Evolutionary conservation across 1,140 invertebrate genomes (phyloP), one percentile per base, ranked within the genome.

Genomic region (Cheumatopsyche charites): DNA sequence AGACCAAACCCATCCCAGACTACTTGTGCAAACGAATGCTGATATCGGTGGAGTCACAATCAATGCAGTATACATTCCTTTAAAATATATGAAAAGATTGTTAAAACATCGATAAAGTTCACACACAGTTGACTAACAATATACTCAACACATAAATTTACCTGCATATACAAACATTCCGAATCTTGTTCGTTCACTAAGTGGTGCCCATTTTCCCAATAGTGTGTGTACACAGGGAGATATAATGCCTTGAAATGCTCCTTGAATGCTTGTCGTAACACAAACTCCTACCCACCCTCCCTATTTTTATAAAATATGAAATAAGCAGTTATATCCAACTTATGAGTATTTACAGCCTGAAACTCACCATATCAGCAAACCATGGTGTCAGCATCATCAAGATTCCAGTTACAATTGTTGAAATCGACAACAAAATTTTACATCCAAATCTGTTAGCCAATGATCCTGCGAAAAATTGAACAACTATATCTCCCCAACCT

Each of bases 381-480:
- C 17, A 68, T 55, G 66, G 47, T 17, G 49, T 29, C 25, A 52
- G 25, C 45, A 68, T 55, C 47, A 68, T 42, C 26, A 68, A 26
- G 0, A 68, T 2, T 36, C 47, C 45, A 55, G 66, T 55, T 12
- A 52, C 25, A 36, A 26, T 12, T n/a, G 15, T 36, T 13, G 47
- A 55, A 21, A 29, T 4, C 5, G 26, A 15, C 47, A 94, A 82
- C 9, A 92, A 82, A 13, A 79, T 80, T 77, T 89, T 87, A 0
- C 88, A 83, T 5, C 91, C 90, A 63, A 87, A 88, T 7, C 80
- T 85, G 67, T 88, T 85, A 1, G 87, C 87, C 0, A 92, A 72
- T 70, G 88, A 86, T 1, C 91, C 92, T 0, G 87, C 91, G 0
- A 90, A 87, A 1, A 94, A 83, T 76, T 91, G 90, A 0, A 88